A percentile compares a stretch with the other conserved stretches of the same genome.
phyloP scores from a whole-genome alignment of 2,113 vertebrate genomes.

The Strix uralensis region DNA sequence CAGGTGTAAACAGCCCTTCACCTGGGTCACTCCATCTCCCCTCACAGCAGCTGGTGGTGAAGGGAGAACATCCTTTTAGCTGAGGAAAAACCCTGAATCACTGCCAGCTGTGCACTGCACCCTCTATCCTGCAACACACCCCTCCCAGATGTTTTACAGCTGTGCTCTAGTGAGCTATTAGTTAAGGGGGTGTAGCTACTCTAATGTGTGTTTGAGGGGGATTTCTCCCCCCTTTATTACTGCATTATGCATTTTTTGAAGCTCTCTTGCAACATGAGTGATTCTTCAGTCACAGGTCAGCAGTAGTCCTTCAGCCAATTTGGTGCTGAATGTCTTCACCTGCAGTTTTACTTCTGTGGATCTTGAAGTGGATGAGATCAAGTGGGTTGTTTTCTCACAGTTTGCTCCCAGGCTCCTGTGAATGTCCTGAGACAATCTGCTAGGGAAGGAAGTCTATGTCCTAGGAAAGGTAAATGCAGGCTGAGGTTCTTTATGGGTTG shows the following conservation, averaged over 20 bases:
- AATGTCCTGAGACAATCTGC: neutral
- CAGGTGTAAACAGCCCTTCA: neutral
- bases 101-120: neutral
- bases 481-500: neutral
- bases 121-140: neutral
- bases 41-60: neutral
- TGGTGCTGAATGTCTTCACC: neutral
- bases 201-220: neutral
- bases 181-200: neutral
- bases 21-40: neutral
- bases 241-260: accelerated
- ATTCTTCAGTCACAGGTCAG: neutral
- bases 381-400: neutral
- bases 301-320: neutral
- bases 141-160: neutral
- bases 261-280: accelerated
- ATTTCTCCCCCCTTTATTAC: accelerated
- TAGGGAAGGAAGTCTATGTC: neutral
- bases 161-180: accelerated
- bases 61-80: neutral
- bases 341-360: neutral
- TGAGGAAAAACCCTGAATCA: neutral
- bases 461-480: neutral
- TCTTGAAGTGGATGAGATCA: neutral
- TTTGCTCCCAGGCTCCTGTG: neutral